phyloP scores from a whole-genome alignment of 2,113 vertebrate genomes.

The Harpagus bidentatus region DNA sequence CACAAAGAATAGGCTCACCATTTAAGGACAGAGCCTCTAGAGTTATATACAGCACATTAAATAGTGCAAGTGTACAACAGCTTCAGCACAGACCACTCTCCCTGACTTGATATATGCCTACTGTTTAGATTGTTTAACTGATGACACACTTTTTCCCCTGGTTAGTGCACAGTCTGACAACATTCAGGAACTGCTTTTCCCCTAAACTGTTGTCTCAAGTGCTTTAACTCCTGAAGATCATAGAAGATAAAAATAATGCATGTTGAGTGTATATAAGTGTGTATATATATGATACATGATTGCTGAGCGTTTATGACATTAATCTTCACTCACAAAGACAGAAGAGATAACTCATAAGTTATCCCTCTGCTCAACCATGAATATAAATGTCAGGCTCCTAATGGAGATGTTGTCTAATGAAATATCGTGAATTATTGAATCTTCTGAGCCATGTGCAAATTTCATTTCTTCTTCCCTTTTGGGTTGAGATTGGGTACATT shows the following conservation, averaged over 20 bases:
- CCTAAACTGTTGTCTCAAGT: constrained; percentile 13
- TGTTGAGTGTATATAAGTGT: constrained; percentile 7
- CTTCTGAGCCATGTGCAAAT: constrained; percentile 38
- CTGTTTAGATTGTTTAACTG: neutral
- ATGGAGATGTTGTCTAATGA: constrained; percentile 63
- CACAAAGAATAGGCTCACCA: neutral
- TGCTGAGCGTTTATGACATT: constrained; percentile 56
- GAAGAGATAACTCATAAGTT: constrained; percentile 58
- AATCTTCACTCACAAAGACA: constrained; percentile 64
- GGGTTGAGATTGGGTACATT: constrained; percentile 8
- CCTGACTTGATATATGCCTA: neutral
- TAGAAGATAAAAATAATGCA: constrained; percentile 48
- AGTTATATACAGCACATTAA: neutral
- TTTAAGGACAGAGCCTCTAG: neutral
- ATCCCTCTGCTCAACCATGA: constrained; percentile 56
- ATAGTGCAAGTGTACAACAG: neutral
- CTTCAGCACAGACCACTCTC: neutral
- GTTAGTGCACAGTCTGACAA: constrained; percentile 19
- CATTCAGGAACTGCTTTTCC: neutral
- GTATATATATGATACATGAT: constrained; percentile 29
- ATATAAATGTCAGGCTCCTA: constrained; percentile 60
- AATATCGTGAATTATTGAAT: constrained; percentile 32
- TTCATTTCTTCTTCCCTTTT: constrained; percentile 48
- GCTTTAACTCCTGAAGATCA: constrained; percentile 26
- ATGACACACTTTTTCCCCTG: neutral